These are phyloP conservation scores for Leptodactylus fuscus DNA, from an alignment of 2,113 vertebrate genomes.

Conservation along the genomic window DNA sequence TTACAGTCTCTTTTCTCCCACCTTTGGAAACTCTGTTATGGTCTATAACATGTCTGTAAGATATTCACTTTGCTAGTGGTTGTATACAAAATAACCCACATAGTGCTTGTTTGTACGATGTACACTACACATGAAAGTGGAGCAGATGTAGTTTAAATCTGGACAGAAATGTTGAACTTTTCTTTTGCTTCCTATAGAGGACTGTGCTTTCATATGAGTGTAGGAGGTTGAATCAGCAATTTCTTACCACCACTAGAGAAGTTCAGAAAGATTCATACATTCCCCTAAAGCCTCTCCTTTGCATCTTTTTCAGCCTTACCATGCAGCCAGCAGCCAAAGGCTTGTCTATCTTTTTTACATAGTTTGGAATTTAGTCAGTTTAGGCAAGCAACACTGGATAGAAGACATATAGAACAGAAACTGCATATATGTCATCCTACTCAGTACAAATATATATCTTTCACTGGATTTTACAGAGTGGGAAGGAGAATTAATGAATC, in stretches of 20 bases:
- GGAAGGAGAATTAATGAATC: not conserved
- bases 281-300: not conserved
- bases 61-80: not conserved
- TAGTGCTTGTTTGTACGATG: not conserved
- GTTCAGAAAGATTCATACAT: not conserved
- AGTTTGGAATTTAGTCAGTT: not conserved
- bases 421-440: not conserved
- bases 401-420: not conserved
- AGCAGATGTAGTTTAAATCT: too few relatives aligned
- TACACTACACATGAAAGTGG: too few relatives aligned
- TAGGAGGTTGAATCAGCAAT: constrained; percentile 28
- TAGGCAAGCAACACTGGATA: not conserved
- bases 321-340: not conserved
- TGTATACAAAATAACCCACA: not conserved
- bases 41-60: not conserved
- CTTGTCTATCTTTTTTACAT: not conserved
- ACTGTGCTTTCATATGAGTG: not conserved
- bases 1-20: not conserved
- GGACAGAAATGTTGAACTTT: too few relatives aligned
- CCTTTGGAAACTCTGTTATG: not conserved
- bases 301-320: not conserved
- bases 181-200: not conserved
- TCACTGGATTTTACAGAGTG: not conserved
- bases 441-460: not conserved
- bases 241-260: not conserved